Evolutionary conservation across 2,113 vertebrate genomes (phyloP).

Genomic region (Ceyx margarethae): DNA sequence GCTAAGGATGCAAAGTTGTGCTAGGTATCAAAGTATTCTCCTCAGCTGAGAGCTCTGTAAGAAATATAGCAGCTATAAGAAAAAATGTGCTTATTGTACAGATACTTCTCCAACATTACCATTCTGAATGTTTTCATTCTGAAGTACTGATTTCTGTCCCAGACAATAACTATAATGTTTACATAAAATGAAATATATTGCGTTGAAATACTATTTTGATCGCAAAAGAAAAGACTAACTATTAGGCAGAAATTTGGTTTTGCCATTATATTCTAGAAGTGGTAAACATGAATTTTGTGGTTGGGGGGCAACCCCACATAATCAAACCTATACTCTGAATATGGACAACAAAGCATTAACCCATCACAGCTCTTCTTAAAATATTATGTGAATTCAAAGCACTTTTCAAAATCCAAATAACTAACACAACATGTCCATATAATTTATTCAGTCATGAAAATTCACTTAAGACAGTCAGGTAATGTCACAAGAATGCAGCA

Average conservation of each 20-base stretch:
- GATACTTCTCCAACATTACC: slow-evolving; percentile 4
- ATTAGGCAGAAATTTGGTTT: not conserved
- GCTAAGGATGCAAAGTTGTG: not conserved
- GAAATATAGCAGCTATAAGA: not conserved
- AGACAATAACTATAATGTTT: not conserved
- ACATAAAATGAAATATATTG: not conserved
- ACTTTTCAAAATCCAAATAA: not conserved
- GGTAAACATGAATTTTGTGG: not conserved
- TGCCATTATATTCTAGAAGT: not conserved
- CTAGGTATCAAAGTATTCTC: not conserved
- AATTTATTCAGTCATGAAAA: not conserved
- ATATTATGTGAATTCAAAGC: not conserved
- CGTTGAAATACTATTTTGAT: not conserved
- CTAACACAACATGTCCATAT: fast-evolving
- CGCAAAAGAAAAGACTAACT: not conserved
- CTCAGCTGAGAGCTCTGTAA: not conserved
- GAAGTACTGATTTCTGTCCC: not conserved
- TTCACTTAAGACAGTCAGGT: not conserved
- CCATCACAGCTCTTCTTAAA: not conserved
- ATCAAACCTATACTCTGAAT: not conserved
- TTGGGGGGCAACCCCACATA: not conserved
- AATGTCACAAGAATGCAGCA: not conserved
- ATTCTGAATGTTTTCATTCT: not conserved
- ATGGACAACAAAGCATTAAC: not conserved
- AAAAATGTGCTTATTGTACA: not conserved